Base-by-base conservation (phyloP, 2,797 vertebrate genomes). In the Clarias laeviceps region DNA sequence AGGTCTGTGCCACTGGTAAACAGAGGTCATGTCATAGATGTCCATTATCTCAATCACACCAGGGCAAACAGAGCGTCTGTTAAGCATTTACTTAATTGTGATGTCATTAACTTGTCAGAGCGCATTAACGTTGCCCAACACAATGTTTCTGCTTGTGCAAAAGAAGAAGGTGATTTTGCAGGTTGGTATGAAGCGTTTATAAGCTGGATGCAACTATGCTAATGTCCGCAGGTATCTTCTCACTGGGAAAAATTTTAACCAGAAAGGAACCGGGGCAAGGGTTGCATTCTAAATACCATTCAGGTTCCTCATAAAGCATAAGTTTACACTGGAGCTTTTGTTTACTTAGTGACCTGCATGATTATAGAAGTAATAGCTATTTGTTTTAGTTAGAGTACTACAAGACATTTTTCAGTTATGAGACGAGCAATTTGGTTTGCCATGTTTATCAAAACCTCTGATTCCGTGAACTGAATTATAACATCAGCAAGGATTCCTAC, bases 31-130 rank as follows among this genome's bases (percentile, higher is more conserved):
- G 96, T 97, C 97, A 97, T 96, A 96, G 94, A 96, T 96, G 96
- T 96, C 95, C 95, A 97, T 94, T 92, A 97, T 96, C 97, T 96
- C 97, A 95, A 95, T 98, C 97, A 95, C 95, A 96, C 96, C 96
- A 96, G 96, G 94, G 94, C 95, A 92, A 96, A 96, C 90, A 95
- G 88, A 94, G 94, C 97, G 96, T 97, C 97, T 98, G 97, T 97
- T 97, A 97, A 97, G 96, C 96, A 97, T 98, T 97, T 97, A 96
- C 95, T 97, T 98, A 98, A 98, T 98, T 97, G 97, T 97, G 95
- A 96, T 95, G 94, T 97, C 96, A 97, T 98, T 98, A 97, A 97
- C 95, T 97, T 98, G 97, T 98, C 97, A 97, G 96, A 95, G 96
- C 96, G 96, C 96, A 97, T 98, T 97, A 97, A 95, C 94, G 94